Evolutionary conservation across 2,888 invertebrate species (phyloP), one percentile per base, ranked within the genome.

Genomic region (Dugesia japonica): DNA sequence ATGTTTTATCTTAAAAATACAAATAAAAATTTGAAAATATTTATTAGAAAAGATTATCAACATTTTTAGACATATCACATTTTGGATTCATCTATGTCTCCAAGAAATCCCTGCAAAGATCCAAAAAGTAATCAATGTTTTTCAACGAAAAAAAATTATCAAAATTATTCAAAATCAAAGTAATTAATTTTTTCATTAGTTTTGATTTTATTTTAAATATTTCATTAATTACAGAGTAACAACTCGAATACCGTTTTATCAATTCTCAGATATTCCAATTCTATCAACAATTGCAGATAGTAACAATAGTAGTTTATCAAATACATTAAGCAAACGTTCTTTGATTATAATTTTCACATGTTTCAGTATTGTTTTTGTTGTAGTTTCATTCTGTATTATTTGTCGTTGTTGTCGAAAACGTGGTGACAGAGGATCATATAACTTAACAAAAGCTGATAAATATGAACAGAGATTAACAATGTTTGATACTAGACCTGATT

Each of bases 311-410:
- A 56, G n/a, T 56, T n/a, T 23, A 20, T 56, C 56, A 23, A 13
- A 1, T 23, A 13, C 23, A 9, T n/a, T 56, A 9, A 56, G 23
- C 56, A 56, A 56, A 56, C 56, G 56, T 23, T 20, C 56, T 56
- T 23, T 56, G 20, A 56, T 56, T n/a, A 56, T 56, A 1, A 23
- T 56, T n/a, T 56, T 56, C 17, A 56, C 56, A n/a, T 56, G 56
- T 56, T 56, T 56, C 56, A 56, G n/a, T 56, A 56, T 56, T n/a
- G 56, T 56, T 56, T 56, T 56, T 56, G 56, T 56, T 4, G 17
- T 56, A 1, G 56, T 56, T 56, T 56, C 56, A 56, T 56, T 56
- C 23, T 56, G 56, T 56, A 23, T 56, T 23, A 56, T 56, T 20
- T 56, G 56, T n/a, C 56, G 56, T 23, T 56, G 56, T 56, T 56